phyloP scores from a whole-genome alignment of 2,797 vertebrate genomes.

The Micromesistius poutassou region DNA sequence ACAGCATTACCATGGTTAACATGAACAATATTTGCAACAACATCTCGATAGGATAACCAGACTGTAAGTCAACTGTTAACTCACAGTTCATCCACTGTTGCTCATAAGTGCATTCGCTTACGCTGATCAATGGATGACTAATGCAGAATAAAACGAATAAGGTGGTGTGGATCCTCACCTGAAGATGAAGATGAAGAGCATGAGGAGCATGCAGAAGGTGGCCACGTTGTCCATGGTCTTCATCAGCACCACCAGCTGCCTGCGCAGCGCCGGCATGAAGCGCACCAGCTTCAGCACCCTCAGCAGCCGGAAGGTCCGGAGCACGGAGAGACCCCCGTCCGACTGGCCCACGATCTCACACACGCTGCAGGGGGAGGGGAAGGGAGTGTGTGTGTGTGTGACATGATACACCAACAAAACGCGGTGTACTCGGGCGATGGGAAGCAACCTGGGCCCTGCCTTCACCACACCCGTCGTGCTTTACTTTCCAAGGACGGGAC shows the following conservation, averaged over 20 bases:
- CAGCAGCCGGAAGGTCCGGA: conserved; percentile 91
- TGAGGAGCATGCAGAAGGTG: conserved; percentile 98
- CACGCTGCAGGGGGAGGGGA: conserved; percentile 66
- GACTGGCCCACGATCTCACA: conserved; percentile 94
- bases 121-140: not conserved
- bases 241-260: conserved; percentile 96
- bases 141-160: not conserved
- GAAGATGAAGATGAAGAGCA: conserved; percentile 98
- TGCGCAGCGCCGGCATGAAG: conserved; percentile 93
- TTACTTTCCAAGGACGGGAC: no score
- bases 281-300: conserved; percentile 93
- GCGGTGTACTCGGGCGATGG: no score
- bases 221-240: conserved; percentile 99
- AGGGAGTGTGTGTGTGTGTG: not conserved
- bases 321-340: conserved; percentile 87
- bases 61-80: no score
- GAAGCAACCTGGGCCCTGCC: no score
- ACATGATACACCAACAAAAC: no score
- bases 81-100: not conserved
- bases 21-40: not conserved
- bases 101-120: no score
- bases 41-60: no score
- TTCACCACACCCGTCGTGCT: no score
- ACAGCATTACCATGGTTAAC: no score
- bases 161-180: conserved; percentile 72